A percentile compares a stretch with the other conserved stretches of the same genome.
These are phyloP conservation scores for Drosophila paramelanica DNA, from an alignment of 2,888 invertebrate species.

Conservation along the genomic window DNA sequence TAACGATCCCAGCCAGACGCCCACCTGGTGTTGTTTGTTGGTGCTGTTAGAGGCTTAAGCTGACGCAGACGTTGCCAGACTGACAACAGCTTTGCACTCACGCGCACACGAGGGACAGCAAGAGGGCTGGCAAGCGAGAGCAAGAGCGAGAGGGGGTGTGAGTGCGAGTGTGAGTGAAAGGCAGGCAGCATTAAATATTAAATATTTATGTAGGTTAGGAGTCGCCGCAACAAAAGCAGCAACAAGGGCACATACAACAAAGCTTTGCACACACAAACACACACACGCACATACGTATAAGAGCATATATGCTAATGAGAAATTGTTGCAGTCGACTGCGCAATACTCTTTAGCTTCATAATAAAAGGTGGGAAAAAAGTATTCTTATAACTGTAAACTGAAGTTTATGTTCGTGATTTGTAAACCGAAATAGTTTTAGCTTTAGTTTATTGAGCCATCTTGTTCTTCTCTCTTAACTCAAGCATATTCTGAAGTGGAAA, in stretches of 20 bases:
- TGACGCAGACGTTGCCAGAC: conserved; percentile 38
- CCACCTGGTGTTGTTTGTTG: conserved; percentile 30
- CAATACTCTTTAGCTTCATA: not conserved
- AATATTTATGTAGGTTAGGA: conserved; percentile 51
- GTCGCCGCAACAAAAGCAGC: conserved; percentile 34
- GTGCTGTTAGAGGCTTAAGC: conserved; percentile 37
- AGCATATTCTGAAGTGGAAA: no score
- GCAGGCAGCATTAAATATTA: conserved; percentile 37
- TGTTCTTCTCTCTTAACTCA: no score
- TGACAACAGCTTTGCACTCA: conserved; percentile 40
- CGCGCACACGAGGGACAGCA: not conserved
- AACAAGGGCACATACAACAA: conserved; percentile 30
- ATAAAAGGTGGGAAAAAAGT: not conserved
- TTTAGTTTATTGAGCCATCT: no score
- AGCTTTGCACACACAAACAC: conserved; percentile 6
- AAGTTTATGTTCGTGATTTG: no score
- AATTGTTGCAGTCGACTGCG: not conserved
- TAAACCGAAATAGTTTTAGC: no score
- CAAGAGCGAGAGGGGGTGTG: not conserved
- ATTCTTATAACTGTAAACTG: no score
- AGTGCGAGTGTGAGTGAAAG: conserved; percentile 1
- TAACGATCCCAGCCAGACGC: conserved; percentile 36
- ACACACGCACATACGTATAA: conserved; percentile 5
- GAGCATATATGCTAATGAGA: not conserved
- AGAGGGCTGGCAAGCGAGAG: not conserved